Conservation (phyloP, 2,113 vertebrate genomes). For the Anas platyrhynchos region DNA sequence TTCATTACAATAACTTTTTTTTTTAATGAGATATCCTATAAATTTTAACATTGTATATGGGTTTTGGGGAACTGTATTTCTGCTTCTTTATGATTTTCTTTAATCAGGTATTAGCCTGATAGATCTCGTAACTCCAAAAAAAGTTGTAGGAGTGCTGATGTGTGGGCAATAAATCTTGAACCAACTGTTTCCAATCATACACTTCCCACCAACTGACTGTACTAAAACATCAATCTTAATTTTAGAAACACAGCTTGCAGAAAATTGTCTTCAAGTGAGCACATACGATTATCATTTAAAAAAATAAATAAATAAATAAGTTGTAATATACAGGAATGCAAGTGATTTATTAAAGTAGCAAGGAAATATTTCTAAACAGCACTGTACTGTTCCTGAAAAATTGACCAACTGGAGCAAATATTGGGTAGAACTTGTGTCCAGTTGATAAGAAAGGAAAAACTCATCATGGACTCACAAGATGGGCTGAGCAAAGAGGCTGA, state of each 20-base stretch:
- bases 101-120: neutral
- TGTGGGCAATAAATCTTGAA: neutral
- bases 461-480: neutral
- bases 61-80: neutral
- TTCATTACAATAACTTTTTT: neutral
- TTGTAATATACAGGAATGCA: neutral
- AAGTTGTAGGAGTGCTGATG: neutral
- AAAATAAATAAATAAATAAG: neutral
- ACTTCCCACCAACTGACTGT: neutral
- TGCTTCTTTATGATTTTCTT: neutral
- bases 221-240: slow-evolving; percentile 20
- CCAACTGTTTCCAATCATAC: neutral
- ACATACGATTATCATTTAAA: neutral
- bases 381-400: neutral
- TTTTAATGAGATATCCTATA: neutral
- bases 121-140: neutral
- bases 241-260: neutral
- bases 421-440: neutral
- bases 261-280: neutral
- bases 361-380: neutral
- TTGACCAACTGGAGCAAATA: neutral
- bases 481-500: neutral
- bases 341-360: neutral
- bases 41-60: neutral
- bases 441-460: neutral